These are phyloP conservation scores for Oryzias melastigma DNA, from an alignment of 2,113 vertebrate species.

Conservation along the genomic window DNA sequence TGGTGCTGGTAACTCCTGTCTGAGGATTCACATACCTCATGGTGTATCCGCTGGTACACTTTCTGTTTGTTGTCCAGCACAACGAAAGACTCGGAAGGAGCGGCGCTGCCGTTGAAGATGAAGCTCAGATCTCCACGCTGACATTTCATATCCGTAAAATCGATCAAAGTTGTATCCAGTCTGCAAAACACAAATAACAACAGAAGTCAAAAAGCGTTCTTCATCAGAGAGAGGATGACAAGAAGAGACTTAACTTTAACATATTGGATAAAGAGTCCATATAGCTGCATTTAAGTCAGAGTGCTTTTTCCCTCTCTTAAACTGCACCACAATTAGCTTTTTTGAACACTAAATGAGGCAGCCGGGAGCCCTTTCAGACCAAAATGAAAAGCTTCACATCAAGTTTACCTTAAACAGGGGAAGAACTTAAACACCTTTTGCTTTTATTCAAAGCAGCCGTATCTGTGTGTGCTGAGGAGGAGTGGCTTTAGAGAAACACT, in stretches of 20 bases:
- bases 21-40: constrained; percentile 81
- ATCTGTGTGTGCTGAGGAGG: neutral
- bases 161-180: constrained; percentile 97
- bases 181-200: constrained; percentile 60
- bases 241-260: neutral
- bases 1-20: neutral
- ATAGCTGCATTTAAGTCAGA: no score
- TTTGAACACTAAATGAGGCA: constrained; percentile 59
- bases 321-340: constrained; percentile 43
- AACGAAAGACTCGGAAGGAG: constrained; percentile 95
- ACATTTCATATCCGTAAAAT: constrained; percentile 99
- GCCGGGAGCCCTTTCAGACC: constrained; percentile 28
- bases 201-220: neutral
- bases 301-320: constrained; percentile 2
- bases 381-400: constrained; percentile 43
- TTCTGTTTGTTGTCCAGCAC: constrained; percentile 99
- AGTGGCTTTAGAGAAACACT: no score
- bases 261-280: no score
- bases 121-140: constrained; percentile 98
- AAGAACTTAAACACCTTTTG: constrained; percentile 3
- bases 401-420: constrained; percentile 6
- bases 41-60: constrained; percentile 97
- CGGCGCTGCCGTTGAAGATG: constrained; percentile 94
- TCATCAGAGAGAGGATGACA: neutral
- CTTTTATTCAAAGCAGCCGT: neutral